Evolutionary conservation across 2,888 invertebrate species (phyloP).

Genomic region (Sclerodermus sp.): DNA sequence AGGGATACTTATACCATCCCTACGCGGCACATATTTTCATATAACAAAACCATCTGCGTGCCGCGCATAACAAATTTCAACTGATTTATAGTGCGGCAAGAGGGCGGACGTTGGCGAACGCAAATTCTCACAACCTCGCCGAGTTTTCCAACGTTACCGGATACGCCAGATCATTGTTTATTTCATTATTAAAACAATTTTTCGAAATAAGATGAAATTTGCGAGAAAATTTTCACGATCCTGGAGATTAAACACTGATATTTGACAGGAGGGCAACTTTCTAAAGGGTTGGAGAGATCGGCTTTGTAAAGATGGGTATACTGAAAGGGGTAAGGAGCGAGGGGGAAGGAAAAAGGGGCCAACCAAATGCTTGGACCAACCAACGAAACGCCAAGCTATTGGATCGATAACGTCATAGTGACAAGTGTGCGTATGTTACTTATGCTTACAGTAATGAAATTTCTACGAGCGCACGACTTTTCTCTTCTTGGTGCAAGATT

Average conservation of each 20-base stretch:
- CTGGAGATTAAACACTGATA: constrained; percentile 30
- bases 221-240: constrained; percentile 21
- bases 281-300: constrained; percentile 36
- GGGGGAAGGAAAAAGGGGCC: constrained; percentile 29
- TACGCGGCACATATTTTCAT: constrained; percentile 58
- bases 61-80: constrained; percentile 58
- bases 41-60: constrained; percentile 60
- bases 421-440: constrained; percentile 29
- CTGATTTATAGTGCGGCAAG: constrained; percentile 55
- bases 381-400: constrained; percentile 28
- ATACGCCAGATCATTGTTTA: too few relatives aligned
- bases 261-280: constrained; percentile 28
- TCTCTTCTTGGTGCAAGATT: too few relatives aligned
- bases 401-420: constrained; percentile 47
- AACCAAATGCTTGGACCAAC: constrained; percentile 32
- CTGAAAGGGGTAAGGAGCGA: constrained; percentile 22
- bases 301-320: constrained; percentile 29
- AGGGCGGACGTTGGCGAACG: constrained; percentile 29
- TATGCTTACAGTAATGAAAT: constrained; percentile 8
- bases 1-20: constrained; percentile 56
- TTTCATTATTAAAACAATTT: too few relatives aligned
- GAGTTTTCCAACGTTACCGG: too few relatives aligned
- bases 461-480: not conserved
- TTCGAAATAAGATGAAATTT: too few relatives aligned
- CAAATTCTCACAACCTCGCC: constrained; percentile 2